Conservation (phyloP, 2,888 invertebrate genomes). For the Amphipoea oculea region DNA sequence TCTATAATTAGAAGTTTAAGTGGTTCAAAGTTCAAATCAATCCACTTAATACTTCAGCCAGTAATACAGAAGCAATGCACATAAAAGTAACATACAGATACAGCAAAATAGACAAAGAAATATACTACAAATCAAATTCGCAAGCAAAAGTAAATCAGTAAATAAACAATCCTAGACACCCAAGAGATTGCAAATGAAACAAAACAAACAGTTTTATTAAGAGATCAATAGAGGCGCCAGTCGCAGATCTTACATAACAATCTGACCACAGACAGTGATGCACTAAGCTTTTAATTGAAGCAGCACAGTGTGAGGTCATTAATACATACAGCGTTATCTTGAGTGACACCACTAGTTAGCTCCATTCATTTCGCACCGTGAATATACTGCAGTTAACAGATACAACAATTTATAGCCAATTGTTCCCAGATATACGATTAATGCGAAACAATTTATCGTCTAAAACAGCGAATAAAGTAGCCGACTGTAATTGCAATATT, state of each 20-base stretch:
- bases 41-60: background rate
- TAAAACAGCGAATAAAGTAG: constrained; percentile 44
- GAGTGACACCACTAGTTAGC: constrained; percentile 59
- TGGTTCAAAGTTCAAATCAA: constrained; percentile 3
- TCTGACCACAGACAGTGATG: constrained; percentile 48
- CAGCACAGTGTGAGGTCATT: constrained; percentile 59
- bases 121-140: background rate
- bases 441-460: constrained; percentile 62
- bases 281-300: constrained; percentile 65
- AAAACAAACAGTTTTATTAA: constrained; percentile 56
- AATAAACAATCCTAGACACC: constrained; percentile 29
- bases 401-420: constrained; percentile 72
- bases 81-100: background rate
- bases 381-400: constrained; percentile 61
- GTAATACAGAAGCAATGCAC: background rate
- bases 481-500: constrained; percentile 21
- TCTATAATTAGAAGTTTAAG: constrained; percentile 1
- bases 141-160: constrained; percentile 12
- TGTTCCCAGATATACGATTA: constrained; percentile 66
- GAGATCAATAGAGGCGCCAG: constrained; percentile 45
- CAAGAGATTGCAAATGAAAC: constrained; percentile 3
- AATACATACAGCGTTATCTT: constrained; percentile 58
- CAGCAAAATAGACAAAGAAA: background rate
- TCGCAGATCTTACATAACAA: constrained; percentile 43
- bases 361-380: constrained; percentile 51